Evolutionary conservation across 2,113 vertebrate genomes (phyloP).

Genomic region (Nymphicus hollandicus): DNA sequence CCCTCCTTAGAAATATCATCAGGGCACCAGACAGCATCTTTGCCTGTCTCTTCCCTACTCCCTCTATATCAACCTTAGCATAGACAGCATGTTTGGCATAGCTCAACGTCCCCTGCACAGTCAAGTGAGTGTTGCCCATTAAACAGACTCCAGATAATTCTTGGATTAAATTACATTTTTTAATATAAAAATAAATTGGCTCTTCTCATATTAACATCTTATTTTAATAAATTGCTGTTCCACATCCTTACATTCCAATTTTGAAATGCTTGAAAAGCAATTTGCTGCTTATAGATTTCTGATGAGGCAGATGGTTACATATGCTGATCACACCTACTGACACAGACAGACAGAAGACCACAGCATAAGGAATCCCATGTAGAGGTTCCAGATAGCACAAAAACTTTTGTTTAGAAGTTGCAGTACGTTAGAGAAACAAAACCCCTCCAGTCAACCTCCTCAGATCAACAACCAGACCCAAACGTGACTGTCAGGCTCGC

Average conservation of each 20-base stretch:
- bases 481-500: background rate
- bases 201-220: conserved; percentile 48
- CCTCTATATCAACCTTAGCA: background rate
- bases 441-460: background rate
- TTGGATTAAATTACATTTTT: conserved; percentile 10
- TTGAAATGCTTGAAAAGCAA: conserved; percentile 62
- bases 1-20: background rate
- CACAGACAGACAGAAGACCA: conserved; percentile 56
- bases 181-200: conserved; percentile 33
- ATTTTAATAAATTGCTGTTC: conserved; percentile 68
- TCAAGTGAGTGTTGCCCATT: background rate
- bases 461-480: background rate
- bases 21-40: background rate
- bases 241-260: conserved; percentile 56
- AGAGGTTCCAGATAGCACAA: conserved; percentile 7
- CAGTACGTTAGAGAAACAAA: background rate
- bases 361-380: background rate
- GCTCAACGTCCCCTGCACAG: accelerated
- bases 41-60: accelerated
- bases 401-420: background rate
- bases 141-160: conserved; percentile 15
- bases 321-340: conserved; percentile 69
- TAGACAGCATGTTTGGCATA: accelerated
- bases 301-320: conserved; percentile 69
- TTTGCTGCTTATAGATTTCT: conserved; percentile 61